A percentile compares a stretch with the other conserved stretches of the same genome.
phyloP scores from a whole-genome alignment of 1,140 invertebrate species.

The Bombus waltoni region DNA sequence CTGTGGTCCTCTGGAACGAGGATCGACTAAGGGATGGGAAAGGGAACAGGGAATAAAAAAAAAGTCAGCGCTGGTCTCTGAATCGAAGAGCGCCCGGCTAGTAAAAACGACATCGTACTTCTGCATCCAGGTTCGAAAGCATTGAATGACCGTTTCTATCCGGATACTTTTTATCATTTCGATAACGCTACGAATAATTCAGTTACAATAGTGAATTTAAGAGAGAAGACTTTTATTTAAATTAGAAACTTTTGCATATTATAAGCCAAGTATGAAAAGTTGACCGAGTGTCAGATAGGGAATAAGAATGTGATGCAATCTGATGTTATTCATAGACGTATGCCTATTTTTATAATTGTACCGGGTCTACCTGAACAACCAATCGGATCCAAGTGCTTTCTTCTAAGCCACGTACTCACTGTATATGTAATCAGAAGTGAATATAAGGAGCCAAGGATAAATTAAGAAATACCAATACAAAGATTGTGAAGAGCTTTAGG shows the following conservation, averaged over 20 bases:
- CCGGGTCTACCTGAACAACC: too few relatives aligned
- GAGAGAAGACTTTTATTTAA: neutral
- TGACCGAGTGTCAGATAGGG: too few relatives aligned
- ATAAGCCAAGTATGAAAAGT: too few relatives aligned
- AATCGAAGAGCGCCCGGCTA: conserved; percentile 70
- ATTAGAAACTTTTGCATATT: neutral
- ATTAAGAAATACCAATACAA: neutral
- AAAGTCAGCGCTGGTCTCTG: conserved; percentile 71
- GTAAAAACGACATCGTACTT: conserved; percentile 71
- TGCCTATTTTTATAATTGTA: neutral
- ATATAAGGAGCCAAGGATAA: neutral
- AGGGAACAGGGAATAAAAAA: conserved; percentile 30
- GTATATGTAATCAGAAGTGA: neutral
- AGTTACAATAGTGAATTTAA: neutral
- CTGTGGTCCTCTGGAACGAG: conserved; percentile 55
- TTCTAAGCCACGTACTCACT: neutral
- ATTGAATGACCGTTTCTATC: conserved; percentile 12
- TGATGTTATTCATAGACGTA: too few relatives aligned
- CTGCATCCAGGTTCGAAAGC: conserved; percentile 46
- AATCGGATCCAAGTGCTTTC: neutral
- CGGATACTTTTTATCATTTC: neutral
- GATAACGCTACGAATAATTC: neutral
- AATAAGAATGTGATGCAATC: too few relatives aligned
- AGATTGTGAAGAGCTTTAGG: neutral
- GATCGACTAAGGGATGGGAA: conserved; percentile 28